Percentiles rank a stretch among this genome's conserved stretches.
Conservation (phyloP, 2,113 vertebrate species). For the Dasyornis broadbenti region DNA sequence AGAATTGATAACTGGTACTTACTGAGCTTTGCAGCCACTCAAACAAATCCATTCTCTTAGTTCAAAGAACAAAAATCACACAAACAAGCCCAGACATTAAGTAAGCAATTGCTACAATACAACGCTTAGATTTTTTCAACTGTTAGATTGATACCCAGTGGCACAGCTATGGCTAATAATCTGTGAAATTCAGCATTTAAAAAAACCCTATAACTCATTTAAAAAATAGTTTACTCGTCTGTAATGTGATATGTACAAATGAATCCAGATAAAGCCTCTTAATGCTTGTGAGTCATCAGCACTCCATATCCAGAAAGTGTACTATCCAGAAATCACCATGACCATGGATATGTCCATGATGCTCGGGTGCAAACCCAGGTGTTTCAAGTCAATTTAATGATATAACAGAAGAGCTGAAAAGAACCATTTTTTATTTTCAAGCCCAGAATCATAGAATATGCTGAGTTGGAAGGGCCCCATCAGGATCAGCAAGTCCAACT, state of each 20-base stretch:
- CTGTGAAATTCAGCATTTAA: not conserved
- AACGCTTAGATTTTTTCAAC: not conserved
- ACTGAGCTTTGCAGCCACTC: slow-evolving; percentile 4
- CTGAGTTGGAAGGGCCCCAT: not conserved
- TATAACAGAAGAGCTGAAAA: not conserved
- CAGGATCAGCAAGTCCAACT: not conserved
- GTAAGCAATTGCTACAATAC: not conserved
- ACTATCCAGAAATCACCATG: not conserved
- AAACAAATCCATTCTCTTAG: not conserved
- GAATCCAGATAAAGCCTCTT: not conserved
- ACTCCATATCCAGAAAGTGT: not conserved
- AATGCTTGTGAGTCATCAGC: not conserved
- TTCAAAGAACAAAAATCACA: not conserved
- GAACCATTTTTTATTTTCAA: not conserved
- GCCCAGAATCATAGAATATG: not conserved
- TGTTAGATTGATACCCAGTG: not conserved
- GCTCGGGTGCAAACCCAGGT: not conserved
- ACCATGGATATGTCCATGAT: not conserved
- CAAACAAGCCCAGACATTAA: not conserved
- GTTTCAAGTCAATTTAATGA: not conserved
- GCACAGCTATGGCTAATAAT: not conserved
- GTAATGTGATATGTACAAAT: not conserved
- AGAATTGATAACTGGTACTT: slow-evolving; percentile 49
- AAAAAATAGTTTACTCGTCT: not conserved
- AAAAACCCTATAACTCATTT: not conserved